phyloP scores from a whole-genome alignment of 2,888 invertebrate genomes.

The Uropetala carovei region DNA sequence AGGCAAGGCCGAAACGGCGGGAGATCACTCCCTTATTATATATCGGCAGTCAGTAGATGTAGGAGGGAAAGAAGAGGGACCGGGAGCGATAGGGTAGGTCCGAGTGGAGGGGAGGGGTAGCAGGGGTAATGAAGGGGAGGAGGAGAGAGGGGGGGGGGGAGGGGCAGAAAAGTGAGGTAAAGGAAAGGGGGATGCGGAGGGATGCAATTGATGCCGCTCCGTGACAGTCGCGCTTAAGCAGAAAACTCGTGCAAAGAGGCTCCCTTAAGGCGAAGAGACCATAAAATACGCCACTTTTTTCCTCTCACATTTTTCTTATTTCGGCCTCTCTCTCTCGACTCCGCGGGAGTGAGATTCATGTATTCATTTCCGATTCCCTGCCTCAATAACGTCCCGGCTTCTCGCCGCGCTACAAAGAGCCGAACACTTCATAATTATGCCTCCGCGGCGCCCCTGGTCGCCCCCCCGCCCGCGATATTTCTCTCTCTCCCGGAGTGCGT shows the following conservation, averaged over 20 bases:
- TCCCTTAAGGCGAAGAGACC: neutral
- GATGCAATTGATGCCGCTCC: neutral
- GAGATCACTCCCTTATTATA: conserved; percentile 44
- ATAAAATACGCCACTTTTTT: conserved; percentile 46
- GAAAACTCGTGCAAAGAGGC: conserved; percentile 28
- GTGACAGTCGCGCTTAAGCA: conserved; percentile 29
- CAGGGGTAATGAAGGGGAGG: neutral
- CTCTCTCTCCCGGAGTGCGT: neutral
- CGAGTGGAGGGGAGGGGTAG: neutral
- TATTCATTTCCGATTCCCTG: conserved; percentile 53
- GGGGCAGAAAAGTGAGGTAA: neutral
- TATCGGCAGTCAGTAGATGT: conserved; percentile 49
- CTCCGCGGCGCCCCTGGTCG: conserved; percentile 39
- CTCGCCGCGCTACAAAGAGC: conserved; percentile 57
- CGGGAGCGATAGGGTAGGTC: neutral
- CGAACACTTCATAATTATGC: conserved; percentile 64
- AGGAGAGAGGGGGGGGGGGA: neutral
- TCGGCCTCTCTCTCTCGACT: neutral
- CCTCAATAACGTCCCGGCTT: conserved; percentile 59
- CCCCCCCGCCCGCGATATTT: conserved; percentile 22
- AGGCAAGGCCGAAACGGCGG: conserved; percentile 37
- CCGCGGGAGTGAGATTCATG: conserved; percentile 47
- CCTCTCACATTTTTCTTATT: neutral
- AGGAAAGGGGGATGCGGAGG: too few relatives aligned
- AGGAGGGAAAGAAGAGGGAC: conserved; percentile 18